Conservation (phyloP, 2,113 vertebrate genomes). For the Hippocampus zosterae region DNA sequence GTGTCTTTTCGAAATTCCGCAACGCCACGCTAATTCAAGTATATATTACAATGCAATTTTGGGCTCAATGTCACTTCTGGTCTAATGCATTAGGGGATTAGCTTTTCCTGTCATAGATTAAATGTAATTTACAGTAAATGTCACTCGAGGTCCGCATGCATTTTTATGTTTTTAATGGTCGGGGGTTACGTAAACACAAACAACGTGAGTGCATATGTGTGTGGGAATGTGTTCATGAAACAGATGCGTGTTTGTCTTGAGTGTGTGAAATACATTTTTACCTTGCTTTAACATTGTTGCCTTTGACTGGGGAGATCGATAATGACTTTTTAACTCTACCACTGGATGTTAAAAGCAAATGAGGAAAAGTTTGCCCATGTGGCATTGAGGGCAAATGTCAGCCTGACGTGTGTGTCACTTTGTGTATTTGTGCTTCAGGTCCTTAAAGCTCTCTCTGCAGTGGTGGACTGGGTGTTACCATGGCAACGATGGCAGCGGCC, state of each 20-base stretch:
- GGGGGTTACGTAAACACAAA: not conserved
- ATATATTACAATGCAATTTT: slow-evolving; percentile 2
- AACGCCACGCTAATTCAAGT: not conserved
- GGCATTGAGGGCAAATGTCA: slow-evolving; percentile 19
- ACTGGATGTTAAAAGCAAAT: slow-evolving; percentile 57
- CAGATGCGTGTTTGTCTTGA: slow-evolving; percentile 39
- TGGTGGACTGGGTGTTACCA: slow-evolving; percentile 60
- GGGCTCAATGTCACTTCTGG: slow-evolving; percentile 12
- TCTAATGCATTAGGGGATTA: not conserved
- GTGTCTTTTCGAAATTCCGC: not conserved
- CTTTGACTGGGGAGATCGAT: slow-evolving; percentile 50
- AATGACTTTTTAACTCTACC: slow-evolving; percentile 54
- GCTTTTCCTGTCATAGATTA: slow-evolving; percentile 1
- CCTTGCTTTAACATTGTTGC: slow-evolving; percentile 53
- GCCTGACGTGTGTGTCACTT: slow-evolving; percentile 15
- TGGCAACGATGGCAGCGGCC: slow-evolving; percentile 69
- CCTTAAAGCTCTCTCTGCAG: slow-evolving; percentile 40
- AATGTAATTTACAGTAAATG: slow-evolving; percentile 17
- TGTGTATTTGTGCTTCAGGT: slow-evolving; percentile 1
- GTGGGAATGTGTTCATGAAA: slow-evolving; percentile 8
- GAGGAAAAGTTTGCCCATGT: slow-evolving; percentile 36
- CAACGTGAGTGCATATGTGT: not conserved
- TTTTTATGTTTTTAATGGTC: slow-evolving; percentile 8
- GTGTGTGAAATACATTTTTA: slow-evolving; percentile 52
- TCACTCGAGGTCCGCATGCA: slow-evolving; percentile 6